Evolutionary conservation across 2,797 vertebrate species (phyloP).

Genomic region (Typhlichthys subterraneus): DNA sequence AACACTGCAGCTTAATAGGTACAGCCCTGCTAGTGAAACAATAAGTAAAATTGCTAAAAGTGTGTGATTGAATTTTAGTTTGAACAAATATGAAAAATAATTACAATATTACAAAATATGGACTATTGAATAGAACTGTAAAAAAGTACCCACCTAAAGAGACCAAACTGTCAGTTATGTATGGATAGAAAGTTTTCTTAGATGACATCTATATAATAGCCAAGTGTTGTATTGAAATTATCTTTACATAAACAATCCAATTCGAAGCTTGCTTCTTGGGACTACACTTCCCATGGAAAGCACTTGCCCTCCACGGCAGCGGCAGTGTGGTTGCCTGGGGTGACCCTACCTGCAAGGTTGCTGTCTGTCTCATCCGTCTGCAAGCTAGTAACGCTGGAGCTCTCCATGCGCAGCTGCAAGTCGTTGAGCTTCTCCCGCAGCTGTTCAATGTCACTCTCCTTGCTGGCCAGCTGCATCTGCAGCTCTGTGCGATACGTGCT

Average conservation of each 20-base stretch:
- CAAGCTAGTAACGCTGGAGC: constrained; percentile 91
- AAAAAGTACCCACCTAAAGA: too few species aligned
- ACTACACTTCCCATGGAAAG: neutral
- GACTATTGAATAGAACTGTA: too few species aligned
- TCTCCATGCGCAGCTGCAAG: constrained; percentile 91
- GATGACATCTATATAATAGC: too few species aligned
- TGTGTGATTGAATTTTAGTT: too few species aligned
- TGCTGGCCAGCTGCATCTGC: constrained; percentile 98
- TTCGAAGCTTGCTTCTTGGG: neutral
- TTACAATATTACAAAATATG: too few species aligned
- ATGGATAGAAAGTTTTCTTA: too few species aligned
- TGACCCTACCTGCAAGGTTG: constrained; percentile 87
- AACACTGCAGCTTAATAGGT: too few species aligned
- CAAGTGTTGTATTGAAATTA: too few species aligned
- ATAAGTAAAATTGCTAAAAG: too few species aligned
- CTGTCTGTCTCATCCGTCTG: constrained; percentile 91
- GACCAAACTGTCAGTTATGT: too few species aligned
- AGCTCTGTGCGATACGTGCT: constrained; percentile 90
- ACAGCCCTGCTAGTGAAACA: too few species aligned
- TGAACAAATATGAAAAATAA: too few species aligned
- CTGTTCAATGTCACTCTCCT: constrained; percentile 98
- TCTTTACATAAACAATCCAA: neutral
- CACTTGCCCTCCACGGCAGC: neutral
- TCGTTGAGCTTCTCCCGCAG: constrained; percentile 90
- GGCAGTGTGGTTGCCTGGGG: neutral